These are phyloP conservation scores for Monarcha castaneiventris DNA, from an alignment of 2,113 vertebrate genomes.

Conservation along the genomic window DNA sequence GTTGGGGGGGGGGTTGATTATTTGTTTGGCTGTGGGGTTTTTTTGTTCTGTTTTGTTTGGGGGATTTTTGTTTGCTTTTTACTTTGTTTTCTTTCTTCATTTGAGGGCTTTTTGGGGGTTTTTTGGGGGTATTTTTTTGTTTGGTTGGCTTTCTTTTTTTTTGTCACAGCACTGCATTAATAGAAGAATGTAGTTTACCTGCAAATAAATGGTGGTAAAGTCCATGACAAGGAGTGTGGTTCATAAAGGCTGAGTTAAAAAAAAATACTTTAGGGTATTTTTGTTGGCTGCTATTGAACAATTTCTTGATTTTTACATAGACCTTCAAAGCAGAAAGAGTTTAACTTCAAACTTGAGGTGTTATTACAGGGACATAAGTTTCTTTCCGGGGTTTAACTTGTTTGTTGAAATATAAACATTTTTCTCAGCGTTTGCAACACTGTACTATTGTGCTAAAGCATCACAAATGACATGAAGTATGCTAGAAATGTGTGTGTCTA, in stretches of 20 bases:
- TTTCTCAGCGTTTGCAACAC: not conserved
- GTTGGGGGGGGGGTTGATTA: rapidly evolving
- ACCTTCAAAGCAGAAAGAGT: not conserved
- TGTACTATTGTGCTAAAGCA: not conserved
- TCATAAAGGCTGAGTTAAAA: not conserved
- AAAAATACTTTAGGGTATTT: not conserved
- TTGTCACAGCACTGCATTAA: not conserved
- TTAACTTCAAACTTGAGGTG: not conserved
- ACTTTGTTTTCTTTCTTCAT: not conserved
- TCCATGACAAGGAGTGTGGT: rapidly evolving
- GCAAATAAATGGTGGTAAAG: not conserved
- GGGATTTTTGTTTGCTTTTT: not conserved
- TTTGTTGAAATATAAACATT: not conserved
- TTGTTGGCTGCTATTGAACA: not conserved
- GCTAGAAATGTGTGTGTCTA: not conserved
- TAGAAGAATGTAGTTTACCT: not conserved
- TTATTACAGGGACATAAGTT: not conserved
- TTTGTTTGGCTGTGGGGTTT: not conserved
- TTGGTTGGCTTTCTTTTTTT: not conserved
- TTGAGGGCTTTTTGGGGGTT: not conserved
- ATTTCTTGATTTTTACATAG: not conserved
- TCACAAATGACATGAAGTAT: not conserved
- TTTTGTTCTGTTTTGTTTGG: not conserved
- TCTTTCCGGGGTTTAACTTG: not conserved
- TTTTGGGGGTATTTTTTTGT: not conserved